Percentiles rank a stretch among this genome's conserved stretches.
Conservation (phyloP, 1,140 invertebrate species). For the Meloidogyne floridensis region DNA sequence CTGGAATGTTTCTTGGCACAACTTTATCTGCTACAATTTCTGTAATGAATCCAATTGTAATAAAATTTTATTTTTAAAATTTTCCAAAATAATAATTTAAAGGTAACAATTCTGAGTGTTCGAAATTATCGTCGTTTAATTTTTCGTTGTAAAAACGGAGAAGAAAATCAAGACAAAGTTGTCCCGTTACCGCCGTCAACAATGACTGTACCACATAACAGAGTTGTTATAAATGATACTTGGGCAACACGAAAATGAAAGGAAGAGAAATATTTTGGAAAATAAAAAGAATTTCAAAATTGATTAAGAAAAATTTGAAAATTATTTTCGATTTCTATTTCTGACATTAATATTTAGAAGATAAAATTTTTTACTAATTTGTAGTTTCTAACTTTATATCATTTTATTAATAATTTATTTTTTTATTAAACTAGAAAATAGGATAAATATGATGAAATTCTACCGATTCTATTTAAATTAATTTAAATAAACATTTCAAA, state of each 20-base stretch:
- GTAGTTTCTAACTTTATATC: too few species aligned
- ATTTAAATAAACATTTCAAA: too few species aligned
- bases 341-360: too few species aligned
- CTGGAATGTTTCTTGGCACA: conserved; percentile 3
- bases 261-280: background rate
- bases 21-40: background rate
- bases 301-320: background rate
- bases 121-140: conserved; percentile 6
- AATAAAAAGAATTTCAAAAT: background rate
- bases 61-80: background rate
- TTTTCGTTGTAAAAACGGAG: background rate
- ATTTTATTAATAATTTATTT: too few species aligned
- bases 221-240: background rate
- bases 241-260: background rate
- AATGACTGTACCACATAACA: background rate
- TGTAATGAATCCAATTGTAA: background rate
- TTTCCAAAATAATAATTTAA: background rate
- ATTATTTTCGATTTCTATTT: background rate
- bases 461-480: too few species aligned
- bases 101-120: conserved; percentile 6
- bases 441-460: too few species aligned
- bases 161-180: background rate
- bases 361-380: too few species aligned
- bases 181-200: background rate
- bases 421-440: too few species aligned